Evolutionary conservation across 2,888 invertebrate species (phyloP).

Genomic region (Heliconius cydno): DNA sequence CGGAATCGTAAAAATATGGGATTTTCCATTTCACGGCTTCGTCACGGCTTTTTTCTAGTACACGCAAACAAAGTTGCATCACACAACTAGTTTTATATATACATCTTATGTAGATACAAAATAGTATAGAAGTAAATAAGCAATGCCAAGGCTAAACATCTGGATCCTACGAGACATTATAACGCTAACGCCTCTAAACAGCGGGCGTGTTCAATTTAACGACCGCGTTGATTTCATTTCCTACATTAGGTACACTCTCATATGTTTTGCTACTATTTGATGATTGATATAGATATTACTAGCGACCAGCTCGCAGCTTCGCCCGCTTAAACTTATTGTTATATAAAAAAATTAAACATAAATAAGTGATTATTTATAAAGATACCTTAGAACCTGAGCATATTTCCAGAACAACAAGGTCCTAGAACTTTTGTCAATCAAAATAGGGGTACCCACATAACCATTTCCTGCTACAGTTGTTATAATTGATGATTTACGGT

Average conservation of each 20-base stretch:
- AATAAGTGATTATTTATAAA: too few relatives aligned
- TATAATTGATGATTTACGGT: too few relatives aligned
- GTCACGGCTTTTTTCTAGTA: too few relatives aligned
- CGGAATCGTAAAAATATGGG: too few relatives aligned
- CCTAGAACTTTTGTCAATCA: background rate
- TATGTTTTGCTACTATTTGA: background rate
- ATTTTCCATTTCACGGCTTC: too few relatives aligned
- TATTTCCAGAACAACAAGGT: too few relatives aligned
- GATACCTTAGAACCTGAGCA: too few relatives aligned
- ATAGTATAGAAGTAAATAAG: background rate
- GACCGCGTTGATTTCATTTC: background rate
- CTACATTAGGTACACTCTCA: background rate
- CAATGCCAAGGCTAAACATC: constrained; percentile 25
- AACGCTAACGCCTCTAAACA: constrained; percentile 7
- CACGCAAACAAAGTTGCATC: background rate
- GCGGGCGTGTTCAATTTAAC: background rate
- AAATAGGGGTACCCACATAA: background rate
- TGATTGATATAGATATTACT: background rate
- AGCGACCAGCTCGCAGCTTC: background rate
- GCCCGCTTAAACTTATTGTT: background rate
- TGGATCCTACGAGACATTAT: constrained; percentile 7
- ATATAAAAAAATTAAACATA: background rate
- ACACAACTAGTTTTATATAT: too few relatives aligned
- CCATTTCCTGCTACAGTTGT: background rate
- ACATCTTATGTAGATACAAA: background rate